Evolutionary conservation across 23 tunicate species (phyloP).

Genomic region (Aplidium turbinatum): DNA sequence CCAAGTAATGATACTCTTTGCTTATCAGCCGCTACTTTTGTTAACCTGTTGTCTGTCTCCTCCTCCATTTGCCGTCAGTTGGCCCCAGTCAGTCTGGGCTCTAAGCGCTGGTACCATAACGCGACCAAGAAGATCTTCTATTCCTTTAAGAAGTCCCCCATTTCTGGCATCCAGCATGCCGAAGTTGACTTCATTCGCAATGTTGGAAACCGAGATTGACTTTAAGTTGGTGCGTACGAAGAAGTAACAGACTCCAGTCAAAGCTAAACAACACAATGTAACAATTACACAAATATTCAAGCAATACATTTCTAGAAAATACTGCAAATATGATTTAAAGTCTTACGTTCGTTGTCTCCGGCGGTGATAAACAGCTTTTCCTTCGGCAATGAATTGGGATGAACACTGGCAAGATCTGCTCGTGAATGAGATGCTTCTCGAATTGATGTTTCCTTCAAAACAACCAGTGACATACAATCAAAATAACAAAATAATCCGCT

Average conservation of each 20-base stretch:
- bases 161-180: slow-evolving; percentile 82
- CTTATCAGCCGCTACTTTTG: no score
- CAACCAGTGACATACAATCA: no score
- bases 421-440: slow-evolving; percentile 57
- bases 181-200: slow-evolving; percentile 94
- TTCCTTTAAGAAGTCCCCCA: slow-evolving; percentile 69
- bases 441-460: slow-evolving; percentile 50
- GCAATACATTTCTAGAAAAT: not conserved
- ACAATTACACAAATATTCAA: not conserved
- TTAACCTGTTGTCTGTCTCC: slow-evolving; percentile 65
- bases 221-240: slow-evolving; percentile 68
- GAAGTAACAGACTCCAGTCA: slow-evolving; percentile 84
- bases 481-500: no score
- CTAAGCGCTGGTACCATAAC: slow-evolving; percentile 91
- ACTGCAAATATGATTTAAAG: not conserved
- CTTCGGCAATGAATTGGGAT: slow-evolving; percentile 61
- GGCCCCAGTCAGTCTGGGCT: slow-evolving; percentile 90
- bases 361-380: slow-evolving; percentile 92
- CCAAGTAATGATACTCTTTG: no score
- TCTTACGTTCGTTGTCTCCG: slow-evolving; percentile 87
- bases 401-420: slow-evolving; percentile 75
- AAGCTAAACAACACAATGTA: slow-evolving; percentile 37
- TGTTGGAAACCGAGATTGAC: slow-evolving; percentile 81
- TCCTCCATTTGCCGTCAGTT: slow-evolving; percentile 69
- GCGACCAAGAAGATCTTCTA: slow-evolving; percentile 68